Evolutionary conservation across 2,113 vertebrate species (phyloP), one percentile per base, ranked within the genome.

Genomic region (Ageneiosus marmoratus): DNA sequence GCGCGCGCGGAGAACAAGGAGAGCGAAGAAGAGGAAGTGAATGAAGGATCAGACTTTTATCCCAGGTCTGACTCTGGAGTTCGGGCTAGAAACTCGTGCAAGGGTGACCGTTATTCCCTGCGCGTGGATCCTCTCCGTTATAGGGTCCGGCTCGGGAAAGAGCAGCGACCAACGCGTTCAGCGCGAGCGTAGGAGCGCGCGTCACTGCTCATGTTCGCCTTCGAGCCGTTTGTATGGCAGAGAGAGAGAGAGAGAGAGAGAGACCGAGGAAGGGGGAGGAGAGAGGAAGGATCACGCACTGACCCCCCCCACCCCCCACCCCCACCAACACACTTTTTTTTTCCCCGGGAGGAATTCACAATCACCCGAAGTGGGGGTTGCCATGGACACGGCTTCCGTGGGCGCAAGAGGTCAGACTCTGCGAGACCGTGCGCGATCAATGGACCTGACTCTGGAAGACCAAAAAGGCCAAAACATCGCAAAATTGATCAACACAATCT

Each of bases 361-460:
- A 95, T 95, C 94, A 91, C 93, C 89, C 88, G 86, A 84, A 85
- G 88, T 91, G 92, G 91, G 89, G 92, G 94, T 93, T 90, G 90
- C 93, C 94, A 95, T 94, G 94, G 95, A 94, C 92, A 95, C 94
- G 93, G 95, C 95, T 95, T 95, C 95, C 92, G 92, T 90, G 93
- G 83, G 75, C 85, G 94, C 94, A 93, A 94, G 93, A 94, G 94
- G 94, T 95, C 94, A 94, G 93, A 92, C 93, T 24, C 86, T 80
- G 81, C 13, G 91, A 94, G 94, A 95, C 94, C 94, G 93, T 86
- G 92, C 91, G 92, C 91, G 93, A 92, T 94, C 94, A 95, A 94
- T 94, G 93, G 94, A 95, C 70, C 55, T 93, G 93, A 93, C 93
- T 92, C 92, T 94, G 92, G 91, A 34, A 67, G 48, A 69, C 78